Evolutionary conservation across 1,140 invertebrate species (phyloP).

Genomic region (Drosophila ironensis): DNA sequence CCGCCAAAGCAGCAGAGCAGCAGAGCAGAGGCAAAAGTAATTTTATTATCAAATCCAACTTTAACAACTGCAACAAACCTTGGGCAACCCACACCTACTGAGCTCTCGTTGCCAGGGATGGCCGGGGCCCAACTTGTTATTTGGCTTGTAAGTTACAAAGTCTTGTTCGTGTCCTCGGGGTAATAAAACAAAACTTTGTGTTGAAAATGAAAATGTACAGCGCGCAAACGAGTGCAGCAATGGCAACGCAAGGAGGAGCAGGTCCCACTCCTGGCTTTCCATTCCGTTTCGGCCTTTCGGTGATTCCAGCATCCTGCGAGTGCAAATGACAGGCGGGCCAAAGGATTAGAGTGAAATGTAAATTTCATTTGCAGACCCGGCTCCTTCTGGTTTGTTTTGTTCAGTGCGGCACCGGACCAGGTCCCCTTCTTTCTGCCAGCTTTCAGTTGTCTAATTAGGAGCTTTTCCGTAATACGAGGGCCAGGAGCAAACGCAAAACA

Average conservation of each 20-base stretch:
- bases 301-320: conserved; percentile 17
- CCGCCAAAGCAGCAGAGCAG: background rate
- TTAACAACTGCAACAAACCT: conserved; percentile 71
- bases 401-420: no score
- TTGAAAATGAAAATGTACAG: conserved; percentile 80
- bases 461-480: conserved; percentile 20
- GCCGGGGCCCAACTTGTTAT: conserved; percentile 72
- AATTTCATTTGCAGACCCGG: conserved; percentile 56
- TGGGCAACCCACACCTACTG: conserved; percentile 3
- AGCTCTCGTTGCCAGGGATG: background rate
- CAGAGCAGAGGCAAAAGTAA: conserved; percentile 69
- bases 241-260: background rate
- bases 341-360: conserved; percentile 74
- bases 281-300: conserved; percentile 7
- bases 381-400: background rate
- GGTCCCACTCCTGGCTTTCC: background rate
- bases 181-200: conserved; percentile 80
- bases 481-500: conserved; percentile 14
- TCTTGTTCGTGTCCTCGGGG: conserved; percentile 78
- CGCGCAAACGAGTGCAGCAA: conserved; percentile 26
- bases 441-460: conserved; percentile 60
- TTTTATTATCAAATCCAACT: conserved; percentile 80
- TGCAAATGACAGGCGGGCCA: conserved; percentile 67
- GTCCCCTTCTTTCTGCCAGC: background rate
- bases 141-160: conserved; percentile 80